Base-by-base conservation (phyloP, 2,888 invertebrate species). In the Acheta domesticus region DNA sequence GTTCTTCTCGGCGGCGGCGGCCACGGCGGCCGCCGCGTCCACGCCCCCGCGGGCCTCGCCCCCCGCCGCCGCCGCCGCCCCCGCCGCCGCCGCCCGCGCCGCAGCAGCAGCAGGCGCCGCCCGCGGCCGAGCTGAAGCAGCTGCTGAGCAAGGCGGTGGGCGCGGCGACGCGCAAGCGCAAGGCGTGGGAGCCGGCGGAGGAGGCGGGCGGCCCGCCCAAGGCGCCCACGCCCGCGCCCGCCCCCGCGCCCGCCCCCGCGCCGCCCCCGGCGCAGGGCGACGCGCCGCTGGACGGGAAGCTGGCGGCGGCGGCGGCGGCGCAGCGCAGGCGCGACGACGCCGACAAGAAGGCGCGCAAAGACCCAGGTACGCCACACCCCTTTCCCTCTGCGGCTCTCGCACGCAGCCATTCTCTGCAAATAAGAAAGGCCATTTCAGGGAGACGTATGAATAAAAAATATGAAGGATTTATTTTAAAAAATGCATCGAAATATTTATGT, bases 21-120 rank as follows among this genome's bases (percentile, higher is more conserved):
- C 62, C 12, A 5, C 78, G 21, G 49, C 23, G 12, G 62, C 74
- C 20, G 73, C 77, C n/a, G 1, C 49, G 49, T 11, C 76, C 11
- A 8, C 50, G 62, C 16, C 48, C 2, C 50, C 76, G 23, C n/a
- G 12, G 49, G 19, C 23, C n/a, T 5, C 20, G 48, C 16, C 12
- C 50, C 49, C 11, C 21, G 48, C 76, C 21, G 21, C 19, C 14
- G 1, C 11, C 78, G 62, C 78, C 48, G 78, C 50, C 73, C 49
- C n/a, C n/a, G n/a, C 79, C 78, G 49, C 75, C 78, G 49, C 79
- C 80, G 80, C 75, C 78, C 16, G 12, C 62, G 62, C n/a, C n/a
- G n/a, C n/a, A n/a, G n/a, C n/a, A n/a, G n/a, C n/a, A n/a, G n/a
- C 79, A 79, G 49, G 77, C 78, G 49, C 79, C 80, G 80, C 75